Evolutionary conservation across 2,113 vertebrate genomes (phyloP).

Genomic region (Varanus komodoensis): DNA sequence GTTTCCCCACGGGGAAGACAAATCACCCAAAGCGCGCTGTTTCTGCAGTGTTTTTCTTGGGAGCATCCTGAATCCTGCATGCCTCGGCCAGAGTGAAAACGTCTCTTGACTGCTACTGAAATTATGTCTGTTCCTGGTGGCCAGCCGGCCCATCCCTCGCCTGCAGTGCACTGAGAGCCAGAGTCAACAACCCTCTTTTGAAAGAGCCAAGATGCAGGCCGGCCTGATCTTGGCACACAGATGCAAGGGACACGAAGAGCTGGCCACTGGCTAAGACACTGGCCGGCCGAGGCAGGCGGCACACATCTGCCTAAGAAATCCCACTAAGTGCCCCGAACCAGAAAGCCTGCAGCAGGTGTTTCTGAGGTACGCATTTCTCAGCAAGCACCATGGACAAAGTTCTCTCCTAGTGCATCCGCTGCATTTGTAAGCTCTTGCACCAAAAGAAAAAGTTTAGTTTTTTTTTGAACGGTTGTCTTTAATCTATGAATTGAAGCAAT

Average conservation of each 20-base stretch:
- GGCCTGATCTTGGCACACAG: neutral
- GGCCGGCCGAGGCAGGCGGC: neutral
- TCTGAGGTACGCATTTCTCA: too few species aligned
- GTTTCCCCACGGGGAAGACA: constrained; percentile 44
- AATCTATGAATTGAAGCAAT: too few species aligned
- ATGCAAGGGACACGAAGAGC: neutral
- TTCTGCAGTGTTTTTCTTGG: neutral
- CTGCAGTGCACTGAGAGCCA: neutral
- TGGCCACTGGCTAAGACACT: too few species aligned
- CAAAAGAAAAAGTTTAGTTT: too few species aligned
- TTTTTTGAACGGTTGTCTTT: too few species aligned
- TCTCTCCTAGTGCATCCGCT: too few species aligned
- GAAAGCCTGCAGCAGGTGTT: too few species aligned
- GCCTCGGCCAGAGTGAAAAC: fast-evolving
- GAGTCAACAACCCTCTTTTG: neutral
- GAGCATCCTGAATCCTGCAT: neutral
- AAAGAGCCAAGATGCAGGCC: neutral
- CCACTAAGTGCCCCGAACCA: too few species aligned
- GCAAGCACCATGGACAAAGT: too few species aligned
- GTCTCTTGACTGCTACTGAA: neutral
- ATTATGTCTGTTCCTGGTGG: neutral
- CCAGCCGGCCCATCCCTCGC: neutral
- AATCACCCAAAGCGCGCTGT: neutral
- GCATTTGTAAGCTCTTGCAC: too few species aligned
- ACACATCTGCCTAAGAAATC: neutral